phyloP scores from a whole-genome alignment of 2,113 vertebrate species.

The Alethe diademata region DNA sequence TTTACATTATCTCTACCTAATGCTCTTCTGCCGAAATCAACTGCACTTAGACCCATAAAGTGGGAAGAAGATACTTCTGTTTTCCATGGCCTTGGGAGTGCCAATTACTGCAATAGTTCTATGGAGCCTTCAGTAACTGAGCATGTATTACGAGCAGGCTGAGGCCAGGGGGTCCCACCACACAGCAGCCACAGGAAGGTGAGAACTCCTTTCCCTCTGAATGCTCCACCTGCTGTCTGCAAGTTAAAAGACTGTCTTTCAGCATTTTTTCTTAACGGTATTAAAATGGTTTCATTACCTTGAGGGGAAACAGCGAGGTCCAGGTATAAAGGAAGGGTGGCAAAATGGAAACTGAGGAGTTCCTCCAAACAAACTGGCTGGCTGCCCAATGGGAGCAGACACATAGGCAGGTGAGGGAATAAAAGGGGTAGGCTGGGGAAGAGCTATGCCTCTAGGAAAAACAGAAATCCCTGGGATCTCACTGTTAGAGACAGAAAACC shows the following conservation, averaged over 20 bases:
- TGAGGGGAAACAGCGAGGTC: constrained; percentile 73
- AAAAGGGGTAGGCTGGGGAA: constrained; percentile 53
- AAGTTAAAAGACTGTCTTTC: background rate
- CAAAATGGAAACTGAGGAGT: constrained; percentile 64
- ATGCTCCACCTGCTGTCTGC: background rate
- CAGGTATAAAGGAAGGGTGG: constrained; percentile 72
- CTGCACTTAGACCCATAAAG: background rate
- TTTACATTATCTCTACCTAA: background rate
- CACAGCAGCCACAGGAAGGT: background rate
- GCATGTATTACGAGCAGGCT: background rate
- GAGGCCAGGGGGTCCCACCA: background rate
- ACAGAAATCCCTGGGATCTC: constrained; percentile 48
- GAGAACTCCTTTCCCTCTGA: background rate
- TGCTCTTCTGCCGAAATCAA: background rate
- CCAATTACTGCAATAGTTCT: background rate
- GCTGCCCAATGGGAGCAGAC: constrained; percentile 42
- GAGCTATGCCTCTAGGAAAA: constrained; percentile 62
- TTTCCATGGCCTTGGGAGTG: background rate
- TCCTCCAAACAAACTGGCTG: constrained; percentile 56
- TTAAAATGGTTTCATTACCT: constrained; percentile 71
- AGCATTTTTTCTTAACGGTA: background rate
- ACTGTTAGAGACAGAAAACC: constrained; percentile 57
- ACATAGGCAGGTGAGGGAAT: constrained; percentile 61
- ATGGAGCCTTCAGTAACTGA: background rate
- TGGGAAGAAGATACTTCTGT: background rate